Evolutionary conservation across 2,113 vertebrate genomes (phyloP), one percentile per base, ranked within the genome.

Genomic region (Ailurus styani): DNA sequence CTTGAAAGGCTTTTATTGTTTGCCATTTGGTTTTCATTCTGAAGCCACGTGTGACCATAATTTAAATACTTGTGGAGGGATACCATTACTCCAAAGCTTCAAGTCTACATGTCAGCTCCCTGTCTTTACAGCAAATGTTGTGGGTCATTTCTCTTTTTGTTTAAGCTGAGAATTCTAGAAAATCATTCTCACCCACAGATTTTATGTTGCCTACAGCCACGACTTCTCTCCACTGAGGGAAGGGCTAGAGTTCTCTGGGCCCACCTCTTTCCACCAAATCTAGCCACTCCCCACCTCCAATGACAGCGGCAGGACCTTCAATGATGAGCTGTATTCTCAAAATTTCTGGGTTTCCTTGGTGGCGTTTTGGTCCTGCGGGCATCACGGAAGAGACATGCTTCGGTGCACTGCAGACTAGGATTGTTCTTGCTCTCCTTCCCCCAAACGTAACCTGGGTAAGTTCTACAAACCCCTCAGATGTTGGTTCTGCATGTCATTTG

Each of bases 11-110:
- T 92, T 97, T 97, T 81, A 91, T 90, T 68, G 54, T 60, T 94
- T 98, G 96, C 98, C 98, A 98, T 98, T 99, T 98, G 98, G 98
- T 98, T 99, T 98, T 97, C 98, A 95, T 98, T 97, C 98, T 45
- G 93, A 97, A 97, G 98, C 97, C 98, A 97, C 98, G 97, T 98
- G 98, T 97, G 98, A 97, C 96, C 93, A 91, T 98, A 98, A 98
- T 96, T 95, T 98, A 98, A 98, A 98, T 98, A 98, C 97, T 98
- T 97, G 97, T 84, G 97, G 97, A 98, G 96, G 97, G 94, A 98
- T 98, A 91, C 97, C 97, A 96, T 98, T 98, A 97, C 97, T 97
- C 97, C 94, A 97, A 96, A 98, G 90, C 96, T 98, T 89, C 90
- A 96, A 96, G 97, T 95, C 98, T 97, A 64, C 98, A 77, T 95